Base-by-base conservation (phyloP, 2,797 vertebrate species). In the Tenualosa ilisha region DNA sequence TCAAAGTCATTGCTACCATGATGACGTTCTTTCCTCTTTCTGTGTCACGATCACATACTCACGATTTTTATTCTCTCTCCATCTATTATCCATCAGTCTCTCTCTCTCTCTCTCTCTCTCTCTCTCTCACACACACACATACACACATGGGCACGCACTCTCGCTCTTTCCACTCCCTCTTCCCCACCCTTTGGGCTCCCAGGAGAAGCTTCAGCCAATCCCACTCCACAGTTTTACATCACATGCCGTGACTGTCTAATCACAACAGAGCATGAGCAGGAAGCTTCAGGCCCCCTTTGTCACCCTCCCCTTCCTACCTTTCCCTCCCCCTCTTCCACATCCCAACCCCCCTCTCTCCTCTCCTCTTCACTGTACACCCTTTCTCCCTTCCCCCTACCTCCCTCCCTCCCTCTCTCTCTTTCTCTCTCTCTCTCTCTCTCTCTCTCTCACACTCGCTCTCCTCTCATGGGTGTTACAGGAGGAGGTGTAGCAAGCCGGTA, bases 231-330 rank as follows among this genome's bases (percentile, higher is more conserved):
- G 68, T 20, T 75, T 37, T 17, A 17, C 37, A 40, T 43, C 37
- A 75, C 37, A 37, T 6, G 15, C 13, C 6, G 43, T 43, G 37
- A 43, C 68, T 20, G 37, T 75, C 68, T 37, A 75, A 13, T 75
- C 68, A 75, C 5, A 75, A 37, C 68, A 2, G 17, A 37, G 37
- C 68, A 75, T 8, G 17, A 13, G 90, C 95, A 97, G 97, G 97
- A 97, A 97, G 96, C 96, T 85, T 84, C 89, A 86, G 89, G 92
- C 92, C 93, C 89, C 94, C 94, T 94, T 94, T 93, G 93, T 91
- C 85, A 83, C 65, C 43, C 81, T 51, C 84, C 91, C 90, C 90
- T 88, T 54, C 93, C 83, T 87, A 88, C 87, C 24, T 37, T n/a
- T 37, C 2, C 81, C 82, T 68, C 61, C 37, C 54, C 82, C 40